These are phyloP conservation scores for Sesia apiformis DNA, from an alignment of 2,888 invertebrate genomes.

Conservation along the genomic window DNA sequence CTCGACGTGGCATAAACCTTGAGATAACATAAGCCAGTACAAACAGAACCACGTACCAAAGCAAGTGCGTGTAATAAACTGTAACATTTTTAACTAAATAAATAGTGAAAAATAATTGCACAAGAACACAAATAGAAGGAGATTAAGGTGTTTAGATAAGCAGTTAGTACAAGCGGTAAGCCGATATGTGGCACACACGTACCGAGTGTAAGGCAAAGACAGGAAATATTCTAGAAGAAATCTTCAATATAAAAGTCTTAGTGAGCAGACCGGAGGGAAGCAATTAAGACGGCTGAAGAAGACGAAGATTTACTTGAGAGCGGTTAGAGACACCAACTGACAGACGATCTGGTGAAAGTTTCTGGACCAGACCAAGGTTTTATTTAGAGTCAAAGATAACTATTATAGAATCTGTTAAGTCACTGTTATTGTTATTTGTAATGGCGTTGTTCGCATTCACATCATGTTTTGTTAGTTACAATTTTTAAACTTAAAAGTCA, in stretches of 20 bases:
- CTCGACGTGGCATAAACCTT: not conserved
- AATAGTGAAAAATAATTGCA: not conserved
- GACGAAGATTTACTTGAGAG: not conserved
- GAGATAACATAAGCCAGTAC: not conserved
- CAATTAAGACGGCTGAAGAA: not conserved
- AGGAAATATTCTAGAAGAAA: no score
- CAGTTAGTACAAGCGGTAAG: not conserved
- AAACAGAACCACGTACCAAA: not conserved
- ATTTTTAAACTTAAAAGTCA: no score
- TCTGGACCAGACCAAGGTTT: no score
- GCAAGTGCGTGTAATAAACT: not conserved
- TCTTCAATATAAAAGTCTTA: no score
- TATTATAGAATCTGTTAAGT: no score
- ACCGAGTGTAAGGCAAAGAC: no score
- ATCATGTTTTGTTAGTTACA: no score
- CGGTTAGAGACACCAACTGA: not conserved
- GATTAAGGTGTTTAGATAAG: not conserved
- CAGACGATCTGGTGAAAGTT: no score
- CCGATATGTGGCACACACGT: no score
- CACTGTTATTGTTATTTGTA: no score
- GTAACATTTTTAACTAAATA: not conserved
- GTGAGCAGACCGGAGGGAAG: not conserved
- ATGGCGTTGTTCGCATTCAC: no score
- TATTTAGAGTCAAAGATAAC: no score
- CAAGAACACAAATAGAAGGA: not conserved